Conservation (phyloP, 2,797 vertebrate genomes). For the Decapterus maruadsi region DNA sequence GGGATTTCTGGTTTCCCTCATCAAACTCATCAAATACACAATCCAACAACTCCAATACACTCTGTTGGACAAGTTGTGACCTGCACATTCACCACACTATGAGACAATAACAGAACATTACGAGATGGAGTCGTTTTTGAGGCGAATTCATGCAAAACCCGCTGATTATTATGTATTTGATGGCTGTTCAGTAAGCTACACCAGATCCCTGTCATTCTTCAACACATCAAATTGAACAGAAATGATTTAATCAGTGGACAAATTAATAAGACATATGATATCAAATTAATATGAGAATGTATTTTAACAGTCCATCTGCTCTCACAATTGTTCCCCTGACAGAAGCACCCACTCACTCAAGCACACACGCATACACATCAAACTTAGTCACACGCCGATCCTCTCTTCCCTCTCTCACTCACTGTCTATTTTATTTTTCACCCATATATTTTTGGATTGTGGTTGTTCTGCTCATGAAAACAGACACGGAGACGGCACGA, state of each 20-base stretch:
- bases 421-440: constrained; percentile 31
- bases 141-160: no score
- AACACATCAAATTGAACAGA: constrained; percentile 37
- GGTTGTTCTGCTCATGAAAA: constrained; percentile 57
- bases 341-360: constrained; percentile 66
- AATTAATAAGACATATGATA: constrained; percentile 74
- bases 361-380: constrained; percentile 44
- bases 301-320: constrained; percentile 73
- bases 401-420: not conserved
- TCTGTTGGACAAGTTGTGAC: no score
- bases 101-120: no score
- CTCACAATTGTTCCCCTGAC: constrained; percentile 66
- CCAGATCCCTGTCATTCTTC: constrained; percentile 7
- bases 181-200: constrained; percentile 21
- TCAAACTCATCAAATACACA: no score
- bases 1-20: no score
- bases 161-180: constrained; percentile 10
- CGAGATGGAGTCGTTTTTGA: no score
- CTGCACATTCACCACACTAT: no score
- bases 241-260: constrained; percentile 49
- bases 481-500: constrained; percentile 60
- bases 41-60: no score
- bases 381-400: constrained; percentile 36
- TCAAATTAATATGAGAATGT: constrained; percentile 62
- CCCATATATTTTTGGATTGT: constrained; percentile 55